Base-by-base conservation (phyloP, 2,797 vertebrate genomes). In the Notoglanidium macrostoma region DNA sequence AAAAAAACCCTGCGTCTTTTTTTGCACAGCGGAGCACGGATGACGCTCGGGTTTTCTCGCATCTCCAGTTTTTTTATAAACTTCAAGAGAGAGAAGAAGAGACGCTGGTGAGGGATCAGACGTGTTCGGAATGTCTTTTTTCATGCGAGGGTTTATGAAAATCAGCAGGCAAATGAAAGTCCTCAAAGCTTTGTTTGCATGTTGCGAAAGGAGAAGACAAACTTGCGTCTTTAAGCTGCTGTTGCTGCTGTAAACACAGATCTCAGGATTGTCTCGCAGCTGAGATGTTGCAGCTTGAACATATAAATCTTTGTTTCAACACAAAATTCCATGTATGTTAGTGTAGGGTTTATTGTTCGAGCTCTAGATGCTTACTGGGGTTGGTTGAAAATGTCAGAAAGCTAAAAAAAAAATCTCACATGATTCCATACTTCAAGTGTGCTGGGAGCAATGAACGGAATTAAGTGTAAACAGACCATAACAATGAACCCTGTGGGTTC, bases 141-240 rank as follows among this genome's bases (percentile, higher is more conserved):
- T 57, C 29, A 76, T 15, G 73, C 0, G 29, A 57, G 70, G 49
- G 78, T 76, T 85, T 67, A 83, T 76, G 61, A 26, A 85, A 74
- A 87, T 88, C 70, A 21, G 49, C 49, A 86, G 89, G 55, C 79
- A 86, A 88, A 87, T 40, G 59, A 54, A 70, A 49, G n/a, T 46
- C 57, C 72, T 83, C 46, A 23, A 32, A 65, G 46, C 35, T 21
- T 61, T 57, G 10, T 74, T 65, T 77, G 73, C 84, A 67, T 77
- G n/a, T 55, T 68, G 32, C 4, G 32, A 32, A 74, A 54, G 14
- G 61, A 5, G 26, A 65, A 26, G 59, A 23, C 44, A 9, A 21
- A 54, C 21, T 29, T 23, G 32, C 6, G 51, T 46, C 35, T 78
- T 26, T n/a, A 80, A 44, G 32, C n/a, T 59, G 49, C 14, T 67